Evolutionary conservation across 2,113 vertebrate species (phyloP).

Genomic region (Nycticorax nycticorax): DNA sequence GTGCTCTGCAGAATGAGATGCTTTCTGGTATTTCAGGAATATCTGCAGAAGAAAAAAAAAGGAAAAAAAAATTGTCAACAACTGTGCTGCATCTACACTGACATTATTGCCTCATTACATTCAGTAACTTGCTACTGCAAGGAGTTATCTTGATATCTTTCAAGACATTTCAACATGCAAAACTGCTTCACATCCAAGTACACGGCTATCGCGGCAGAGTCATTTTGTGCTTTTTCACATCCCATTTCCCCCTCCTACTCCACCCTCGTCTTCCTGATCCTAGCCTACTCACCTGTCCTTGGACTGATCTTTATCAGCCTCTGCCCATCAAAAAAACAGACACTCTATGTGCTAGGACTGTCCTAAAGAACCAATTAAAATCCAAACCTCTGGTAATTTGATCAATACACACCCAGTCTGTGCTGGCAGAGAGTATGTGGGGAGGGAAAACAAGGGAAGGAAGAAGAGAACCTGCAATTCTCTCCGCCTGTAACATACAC

Average conservation of each 20-base stretch:
- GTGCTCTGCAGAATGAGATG: constrained; percentile 95
- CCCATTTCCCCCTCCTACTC: neutral
- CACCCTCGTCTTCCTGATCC: rapidly evolving
- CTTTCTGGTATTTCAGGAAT: constrained; percentile 97
- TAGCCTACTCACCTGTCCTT: neutral
- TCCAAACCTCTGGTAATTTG: neutral
- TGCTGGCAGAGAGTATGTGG: neutral
- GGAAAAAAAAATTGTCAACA: neutral
- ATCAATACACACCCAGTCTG: neutral
- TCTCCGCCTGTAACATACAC: neutral
- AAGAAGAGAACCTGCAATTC: neutral
- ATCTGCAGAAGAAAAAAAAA: constrained; percentile 77
- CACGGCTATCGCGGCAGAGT: rapidly evolving
- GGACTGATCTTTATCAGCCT: neutral
- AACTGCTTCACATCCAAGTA: neutral
- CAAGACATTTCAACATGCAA: neutral
- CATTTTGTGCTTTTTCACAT: neutral
- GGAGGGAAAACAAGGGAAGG: neutral
- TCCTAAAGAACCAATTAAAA: neutral
- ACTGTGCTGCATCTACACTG: neutral
- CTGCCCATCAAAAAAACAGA: neutral
- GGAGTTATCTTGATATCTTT: neutral
- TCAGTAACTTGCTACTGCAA: neutral
- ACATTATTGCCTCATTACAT: neutral
- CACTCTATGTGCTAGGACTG: neutral